Conservation (phyloP, 2,888 invertebrate species). For the Erpobdella octoculata region DNA sequence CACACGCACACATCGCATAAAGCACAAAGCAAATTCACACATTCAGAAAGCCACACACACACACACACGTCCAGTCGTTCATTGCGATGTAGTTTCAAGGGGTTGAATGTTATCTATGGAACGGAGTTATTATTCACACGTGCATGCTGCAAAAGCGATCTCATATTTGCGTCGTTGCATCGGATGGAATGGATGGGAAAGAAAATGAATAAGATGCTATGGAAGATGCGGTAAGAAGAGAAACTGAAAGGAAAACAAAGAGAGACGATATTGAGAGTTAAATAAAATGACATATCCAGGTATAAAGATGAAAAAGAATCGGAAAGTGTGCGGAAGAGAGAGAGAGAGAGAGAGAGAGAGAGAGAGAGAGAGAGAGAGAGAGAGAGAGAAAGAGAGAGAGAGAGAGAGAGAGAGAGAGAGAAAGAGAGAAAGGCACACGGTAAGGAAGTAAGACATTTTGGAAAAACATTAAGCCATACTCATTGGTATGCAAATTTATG, state of each 20-base stretch:
- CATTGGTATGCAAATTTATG: slow-evolving; percentile 7
- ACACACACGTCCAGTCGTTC: too few relatives aligned
- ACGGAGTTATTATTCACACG: too few relatives aligned
- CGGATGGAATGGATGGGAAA: background rate
- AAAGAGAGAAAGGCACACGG: background rate
- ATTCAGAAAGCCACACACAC: too few relatives aligned
- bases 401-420: background rate
- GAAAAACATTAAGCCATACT: background rate
- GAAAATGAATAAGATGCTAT: background rate
- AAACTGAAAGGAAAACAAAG: background rate
- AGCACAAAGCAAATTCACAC: too few relatives aligned
- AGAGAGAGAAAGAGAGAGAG: background rate
- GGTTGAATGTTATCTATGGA: too few relatives aligned
- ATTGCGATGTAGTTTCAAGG: too few relatives aligned
- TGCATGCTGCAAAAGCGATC: too few relatives aligned
- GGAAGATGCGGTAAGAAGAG: background rate
- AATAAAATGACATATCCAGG: background rate
- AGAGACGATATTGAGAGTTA: background rate
- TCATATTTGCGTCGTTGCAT: too few relatives aligned
- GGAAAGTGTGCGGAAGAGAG: background rate
- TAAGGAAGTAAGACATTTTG: background rate
- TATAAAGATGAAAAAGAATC: background rate
- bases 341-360: slow-evolving; percentile 3
- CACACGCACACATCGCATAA: too few relatives aligned
- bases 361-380: background rate